phyloP scores from a whole-genome alignment of 2,888 invertebrate genomes.

The Pemphredon lugubris region DNA sequence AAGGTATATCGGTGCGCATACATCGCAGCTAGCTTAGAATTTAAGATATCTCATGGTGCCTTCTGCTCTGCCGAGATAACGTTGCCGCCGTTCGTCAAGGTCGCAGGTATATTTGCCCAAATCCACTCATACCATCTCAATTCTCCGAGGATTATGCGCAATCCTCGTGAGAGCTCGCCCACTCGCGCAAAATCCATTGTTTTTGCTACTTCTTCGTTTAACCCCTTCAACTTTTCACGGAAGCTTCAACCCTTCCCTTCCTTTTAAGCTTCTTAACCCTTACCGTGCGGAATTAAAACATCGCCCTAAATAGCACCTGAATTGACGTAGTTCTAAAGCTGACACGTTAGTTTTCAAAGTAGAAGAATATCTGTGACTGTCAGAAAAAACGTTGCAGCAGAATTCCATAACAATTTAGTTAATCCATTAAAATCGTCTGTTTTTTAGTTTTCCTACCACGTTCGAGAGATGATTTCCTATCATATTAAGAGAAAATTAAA shows the following conservation, averaged over 20 bases:
- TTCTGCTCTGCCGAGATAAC: constrained; percentile 43
- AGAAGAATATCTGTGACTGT: too few relatives aligned
- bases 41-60: constrained; percentile 26
- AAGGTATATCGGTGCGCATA: background rate
- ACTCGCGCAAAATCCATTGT: constrained; percentile 29
- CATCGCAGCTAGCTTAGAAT: constrained; percentile 24
- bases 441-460: too few relatives aligned
- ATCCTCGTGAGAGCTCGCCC: constrained; percentile 60
- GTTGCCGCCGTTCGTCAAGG: constrained; percentile 43
- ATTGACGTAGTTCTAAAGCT: constrained; percentile 2
- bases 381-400: too few relatives aligned
- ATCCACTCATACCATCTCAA: constrained; percentile 15
- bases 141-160: constrained; percentile 61
- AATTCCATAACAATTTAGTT: too few relatives aligned
- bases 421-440: too few relatives aligned
- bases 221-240: background rate
- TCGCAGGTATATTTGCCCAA: constrained; percentile 30
- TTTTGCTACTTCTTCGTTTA: constrained; percentile 12
- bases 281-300: background rate
- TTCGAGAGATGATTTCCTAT: too few relatives aligned
- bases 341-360: background rate
- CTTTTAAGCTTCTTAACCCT: background rate
- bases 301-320: background rate
- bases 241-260: background rate
- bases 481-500: too few relatives aligned